Percentiles rank a stretch among this genome's conserved stretches.
Evolutionary conservation across 2,888 invertebrate genomes (phyloP).

Genomic region (Fabriciana adippe): DNA sequence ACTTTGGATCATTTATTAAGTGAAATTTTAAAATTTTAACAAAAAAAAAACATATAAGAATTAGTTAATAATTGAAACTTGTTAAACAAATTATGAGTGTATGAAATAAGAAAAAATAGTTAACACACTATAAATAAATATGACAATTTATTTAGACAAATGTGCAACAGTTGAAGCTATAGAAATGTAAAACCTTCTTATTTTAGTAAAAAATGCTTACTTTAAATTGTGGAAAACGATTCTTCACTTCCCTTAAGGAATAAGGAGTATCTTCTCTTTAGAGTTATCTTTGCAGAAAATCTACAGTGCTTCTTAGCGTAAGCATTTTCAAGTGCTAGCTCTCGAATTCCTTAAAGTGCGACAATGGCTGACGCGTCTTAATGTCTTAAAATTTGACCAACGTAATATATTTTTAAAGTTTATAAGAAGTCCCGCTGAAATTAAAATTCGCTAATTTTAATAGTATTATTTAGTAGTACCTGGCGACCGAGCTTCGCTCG

Average conservation of each 20-base stretch:
- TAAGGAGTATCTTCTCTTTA: conserved; percentile 1
- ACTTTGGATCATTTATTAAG: no score
- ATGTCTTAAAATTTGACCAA: neutral
- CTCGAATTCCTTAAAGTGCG: conserved; percentile 11
- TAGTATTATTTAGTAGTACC: no score
- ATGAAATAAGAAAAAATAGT: no score
- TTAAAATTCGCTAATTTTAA: no score
- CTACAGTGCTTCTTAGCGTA: conserved; percentile 18
- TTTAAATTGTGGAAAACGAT: neutral
- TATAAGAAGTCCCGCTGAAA: no score
- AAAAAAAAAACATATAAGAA: no score
- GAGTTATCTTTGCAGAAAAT: conserved; percentile 14
- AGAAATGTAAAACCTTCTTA: neutral
- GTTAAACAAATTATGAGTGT: no score
- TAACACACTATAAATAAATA: no score
- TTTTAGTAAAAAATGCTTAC: neutral
- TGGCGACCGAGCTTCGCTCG: no score
- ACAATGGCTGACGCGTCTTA: conserved; percentile 1
- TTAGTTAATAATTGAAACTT: no score
- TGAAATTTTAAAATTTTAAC: no score
- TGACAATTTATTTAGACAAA: no score
- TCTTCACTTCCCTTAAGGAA: neutral
- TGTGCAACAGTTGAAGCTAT: neutral
- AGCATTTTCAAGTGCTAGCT: conserved; percentile 14
- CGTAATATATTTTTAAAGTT: neutral